A percentile compares a stretch with the other conserved stretches of the same genome.
Evolutionary conservation across 1,140 invertebrate species (phyloP).

Genomic region (Cyphomyrmex costatus): DNA sequence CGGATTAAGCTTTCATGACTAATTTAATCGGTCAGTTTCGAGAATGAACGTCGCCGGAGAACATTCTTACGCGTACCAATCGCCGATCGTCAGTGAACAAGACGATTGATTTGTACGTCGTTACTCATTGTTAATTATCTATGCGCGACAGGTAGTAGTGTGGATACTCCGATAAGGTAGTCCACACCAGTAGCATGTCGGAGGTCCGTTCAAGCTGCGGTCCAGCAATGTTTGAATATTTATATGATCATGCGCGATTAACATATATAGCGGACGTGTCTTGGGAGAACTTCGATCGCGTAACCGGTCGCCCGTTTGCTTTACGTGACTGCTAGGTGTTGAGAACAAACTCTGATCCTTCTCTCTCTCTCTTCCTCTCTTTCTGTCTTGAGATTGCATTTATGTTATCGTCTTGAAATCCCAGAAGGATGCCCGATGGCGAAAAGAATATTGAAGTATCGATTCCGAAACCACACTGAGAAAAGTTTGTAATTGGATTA

Average conservation of each 20-base stretch:
- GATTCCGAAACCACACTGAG: too few relatives aligned
- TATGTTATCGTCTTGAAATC: not conserved
- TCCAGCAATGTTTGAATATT: constrained; percentile 60
- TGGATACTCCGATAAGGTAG: constrained; percentile 35
- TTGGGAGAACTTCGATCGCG: constrained; percentile 15
- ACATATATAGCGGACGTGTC: constrained; percentile 58
- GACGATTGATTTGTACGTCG: constrained; percentile 33
- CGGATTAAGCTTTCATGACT: not conserved
- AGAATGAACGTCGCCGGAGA: not conserved
- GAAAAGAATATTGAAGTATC: not conserved
- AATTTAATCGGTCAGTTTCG: constrained; percentile 23
- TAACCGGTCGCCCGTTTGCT: constrained; percentile 37
- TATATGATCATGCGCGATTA: constrained; percentile 56
- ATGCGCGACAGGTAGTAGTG: constrained; percentile 50
- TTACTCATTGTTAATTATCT: constrained; percentile 56
- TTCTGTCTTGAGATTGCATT: not conserved
- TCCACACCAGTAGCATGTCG: constrained; percentile 12
- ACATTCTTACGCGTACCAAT: constrained; percentile 13
- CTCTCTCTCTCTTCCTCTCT: too few relatives aligned
- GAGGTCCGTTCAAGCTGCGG: constrained; percentile 23
- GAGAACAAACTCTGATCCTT: not conserved
- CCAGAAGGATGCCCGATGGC: not conserved
- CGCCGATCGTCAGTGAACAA: constrained; percentile 24
- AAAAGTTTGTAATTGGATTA: too few relatives aligned
- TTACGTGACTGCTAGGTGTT: constrained; percentile 13